These are phyloP conservation scores for Galemys pyrenaicus DNA, from an alignment of 2,113 vertebrate genomes.

Conservation along the genomic window DNA sequence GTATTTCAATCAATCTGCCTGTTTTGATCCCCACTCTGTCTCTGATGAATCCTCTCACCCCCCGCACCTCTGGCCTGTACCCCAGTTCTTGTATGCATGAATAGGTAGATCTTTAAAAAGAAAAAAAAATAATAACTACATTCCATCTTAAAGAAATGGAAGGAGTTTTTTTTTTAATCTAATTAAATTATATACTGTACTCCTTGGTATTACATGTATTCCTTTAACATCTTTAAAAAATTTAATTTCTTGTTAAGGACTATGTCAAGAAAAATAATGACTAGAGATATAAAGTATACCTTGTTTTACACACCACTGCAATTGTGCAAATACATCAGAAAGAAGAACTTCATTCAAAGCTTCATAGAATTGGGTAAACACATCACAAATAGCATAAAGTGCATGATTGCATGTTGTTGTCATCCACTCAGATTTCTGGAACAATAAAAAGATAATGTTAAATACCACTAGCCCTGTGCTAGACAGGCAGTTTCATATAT, in stretches of 20 bases:
- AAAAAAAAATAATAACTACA: neutral
- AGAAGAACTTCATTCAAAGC: slow-evolving; percentile 95
- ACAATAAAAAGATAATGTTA: slow-evolving; percentile 28
- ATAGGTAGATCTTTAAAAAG: no score
- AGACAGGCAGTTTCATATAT: neutral
- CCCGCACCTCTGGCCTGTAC: no score
- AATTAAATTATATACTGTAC: neutral
- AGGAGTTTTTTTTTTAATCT: neutral
- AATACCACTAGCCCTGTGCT: neutral
- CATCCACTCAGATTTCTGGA: slow-evolving; percentile 99
- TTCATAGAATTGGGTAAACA: slow-evolving; percentile 98
- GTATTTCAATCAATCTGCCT: no score
- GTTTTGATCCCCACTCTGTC: no score
- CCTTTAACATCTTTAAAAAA: neutral
- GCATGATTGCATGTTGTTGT: slow-evolving; percentile 98
- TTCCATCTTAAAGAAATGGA: neutral
- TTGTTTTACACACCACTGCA: slow-evolving; percentile 99
- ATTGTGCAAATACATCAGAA: slow-evolving; percentile 94
- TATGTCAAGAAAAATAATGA: neutral
- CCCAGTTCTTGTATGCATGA: no score
- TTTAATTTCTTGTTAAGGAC: neutral
- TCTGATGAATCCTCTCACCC: no score
- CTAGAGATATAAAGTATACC: slow-evolving; percentile 83
- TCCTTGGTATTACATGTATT: neutral
- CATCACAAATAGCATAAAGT: slow-evolving; percentile 97